These are phyloP conservation scores for Euura lappo DNA, from an alignment of 1,140 invertebrate species.

Conservation along the genomic window DNA sequence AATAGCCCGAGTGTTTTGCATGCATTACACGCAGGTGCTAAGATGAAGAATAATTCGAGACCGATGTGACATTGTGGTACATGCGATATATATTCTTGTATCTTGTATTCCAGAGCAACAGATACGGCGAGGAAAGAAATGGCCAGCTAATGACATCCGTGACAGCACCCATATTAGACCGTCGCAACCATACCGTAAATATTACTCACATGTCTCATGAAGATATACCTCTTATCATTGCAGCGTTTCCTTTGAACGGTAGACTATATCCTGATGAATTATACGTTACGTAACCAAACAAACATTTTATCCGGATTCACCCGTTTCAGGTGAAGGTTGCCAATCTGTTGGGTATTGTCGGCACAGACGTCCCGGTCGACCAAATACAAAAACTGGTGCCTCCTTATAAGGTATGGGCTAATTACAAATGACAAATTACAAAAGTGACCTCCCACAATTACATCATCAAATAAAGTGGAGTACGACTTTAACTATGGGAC, in stretches of 20 bases:
- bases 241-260: conserved; percentile 12
- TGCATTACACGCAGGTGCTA: too few relatives aligned
- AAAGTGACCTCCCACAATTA: too few relatives aligned
- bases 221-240: conserved; percentile 1
- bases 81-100: too few relatives aligned
- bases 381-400: conserved; percentile 92
- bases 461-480: too few relatives aligned
- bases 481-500: neutral
- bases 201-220: conserved; percentile 22
- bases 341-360: conserved; percentile 91
- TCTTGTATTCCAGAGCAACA: conserved; percentile 65
- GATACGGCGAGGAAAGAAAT: conserved; percentile 71
- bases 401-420: conserved; percentile 81
- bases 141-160: conserved; percentile 89
- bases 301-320: conserved; percentile 22
- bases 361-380: conserved; percentile 91
- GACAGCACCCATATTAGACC: conserved; percentile 90
- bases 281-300: conserved; percentile 16
- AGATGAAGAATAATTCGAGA: too few relatives aligned
- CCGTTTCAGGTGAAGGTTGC: conserved; percentile 75
- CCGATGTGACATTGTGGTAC: too few relatives aligned
- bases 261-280: conserved; percentile 15
- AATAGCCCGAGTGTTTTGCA: too few relatives aligned
- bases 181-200: conserved; percentile 86
- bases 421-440: neutral